Conservation (phyloP, 2,113 vertebrate species). For the Mormoops blainvillei region DNA sequence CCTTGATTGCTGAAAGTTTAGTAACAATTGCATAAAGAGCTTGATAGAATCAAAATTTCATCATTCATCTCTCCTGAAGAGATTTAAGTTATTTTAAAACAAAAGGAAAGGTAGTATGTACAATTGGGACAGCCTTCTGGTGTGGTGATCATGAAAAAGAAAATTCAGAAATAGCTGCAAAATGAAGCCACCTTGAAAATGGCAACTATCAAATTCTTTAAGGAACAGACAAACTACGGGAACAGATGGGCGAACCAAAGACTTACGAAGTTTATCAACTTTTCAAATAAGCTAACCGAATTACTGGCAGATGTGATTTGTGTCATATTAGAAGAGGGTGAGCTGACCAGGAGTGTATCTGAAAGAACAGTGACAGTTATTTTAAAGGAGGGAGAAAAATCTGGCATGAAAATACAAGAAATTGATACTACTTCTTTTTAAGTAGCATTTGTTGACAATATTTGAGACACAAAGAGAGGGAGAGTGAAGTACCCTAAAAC, state of each 20-base stretch:
- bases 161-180: neutral
- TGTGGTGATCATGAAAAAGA: neutral
- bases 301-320: neutral
- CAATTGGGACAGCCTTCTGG: neutral
- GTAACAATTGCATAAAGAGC: neutral
- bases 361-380: neutral
- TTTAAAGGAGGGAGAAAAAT: neutral
- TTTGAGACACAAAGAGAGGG: neutral
- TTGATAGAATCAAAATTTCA: neutral
- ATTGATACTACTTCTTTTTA: neutral
- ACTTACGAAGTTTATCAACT: neutral
- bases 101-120: neutral
- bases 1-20: neutral
- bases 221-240: neutral
- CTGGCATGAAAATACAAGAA: neutral
- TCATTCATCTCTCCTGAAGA: neutral
- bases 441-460: neutral
- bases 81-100: conserved; percentile 10
- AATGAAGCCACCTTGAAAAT: neutral
- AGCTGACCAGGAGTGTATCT: neutral
- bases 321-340: neutral
- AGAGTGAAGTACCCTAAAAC: neutral
- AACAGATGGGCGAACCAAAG: conserved; percentile 8
- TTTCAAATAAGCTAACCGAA: conserved; percentile 27
- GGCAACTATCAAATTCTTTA: neutral